Base-by-base conservation (phyloP, 2,888 invertebrate species). In the Diarsia dahlii region DNA sequence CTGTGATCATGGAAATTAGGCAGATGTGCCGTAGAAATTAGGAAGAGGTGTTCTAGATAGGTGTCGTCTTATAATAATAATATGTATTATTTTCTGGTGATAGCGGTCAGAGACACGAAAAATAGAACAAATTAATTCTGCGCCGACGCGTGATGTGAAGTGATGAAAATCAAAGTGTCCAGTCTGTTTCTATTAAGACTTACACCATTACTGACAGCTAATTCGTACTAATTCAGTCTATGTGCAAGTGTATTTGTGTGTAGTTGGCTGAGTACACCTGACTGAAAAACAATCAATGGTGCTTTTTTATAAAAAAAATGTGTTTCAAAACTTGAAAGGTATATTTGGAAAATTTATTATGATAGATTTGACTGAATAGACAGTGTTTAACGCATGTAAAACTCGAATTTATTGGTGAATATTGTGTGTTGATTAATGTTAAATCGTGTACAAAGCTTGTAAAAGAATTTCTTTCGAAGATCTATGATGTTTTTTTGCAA, bases 1-100 rank as follows among this genome's bases (percentile, higher is more conserved):
- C 39, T 58, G 76, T 56, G 71, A 70, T 81, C 76, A 56, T 70
- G 58, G 69, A 76, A 75, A 75, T 81, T 68, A 73, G 65, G 34
- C 15, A 58, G 66, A 81, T 56, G 54, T 72, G 50, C 50, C 56
- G 28, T 13, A 23, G 48, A 63, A 63, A 34, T 48, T 50, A 63
- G 71, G 3, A 8, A 13, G 2, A 65, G 5, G 23, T 65, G n/a
- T 64, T 8, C 34, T 39, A 34, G 23, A 63, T 46, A 45, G 1
- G 52, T 9, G 18, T 60, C 18, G 1, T 67, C 20, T 67, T n/a
- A 15, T 28, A 34, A 28, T 60, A 34, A 58, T 60, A 28, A 28
- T 15, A 58, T 58, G 28, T 58, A 63, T 12, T 13, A 62, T 13
- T 2, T 6, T 13, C 13, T n/a, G 62, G 13, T n/a, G n/a, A 6